A percentile compares a stretch with the other conserved stretches of the same genome.
These are phyloP conservation scores for Karalla daura DNA, from an alignment of 2,797 vertebrate genomes.

Conservation along the genomic window DNA sequence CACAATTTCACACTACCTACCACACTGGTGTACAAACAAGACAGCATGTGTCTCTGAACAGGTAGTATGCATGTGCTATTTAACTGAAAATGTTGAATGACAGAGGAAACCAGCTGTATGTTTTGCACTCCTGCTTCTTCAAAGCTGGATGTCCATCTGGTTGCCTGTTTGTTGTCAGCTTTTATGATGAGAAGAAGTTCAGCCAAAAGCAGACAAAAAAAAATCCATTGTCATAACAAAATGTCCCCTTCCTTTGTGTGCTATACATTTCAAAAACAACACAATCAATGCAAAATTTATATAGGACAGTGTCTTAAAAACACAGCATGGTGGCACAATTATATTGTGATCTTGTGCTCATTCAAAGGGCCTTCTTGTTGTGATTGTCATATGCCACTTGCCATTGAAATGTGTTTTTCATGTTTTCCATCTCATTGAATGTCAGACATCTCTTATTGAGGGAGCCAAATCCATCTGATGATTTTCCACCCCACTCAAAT, in stretches of 20 bases:
- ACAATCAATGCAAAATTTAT: slow-evolving; percentile 71
- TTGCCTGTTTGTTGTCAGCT: slow-evolving; percentile 38
- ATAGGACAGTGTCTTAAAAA: slow-evolving; percentile 70
- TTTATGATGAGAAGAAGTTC: slow-evolving; percentile 42
- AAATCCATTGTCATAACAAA: slow-evolving; percentile 33
- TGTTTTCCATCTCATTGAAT: slow-evolving; percentile 80
- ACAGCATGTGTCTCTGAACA: slow-evolving; percentile 49
- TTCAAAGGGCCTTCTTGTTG: slow-evolving; percentile 71
- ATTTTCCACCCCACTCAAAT: slow-evolving; percentile 79
- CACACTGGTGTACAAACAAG: slow-evolving; percentile 48
- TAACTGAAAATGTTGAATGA: slow-evolving; percentile 43
- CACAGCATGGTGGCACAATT: slow-evolving; percentile 64
- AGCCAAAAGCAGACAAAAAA: slow-evolving; percentile 26
- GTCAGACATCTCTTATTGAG: slow-evolving; percentile 81
- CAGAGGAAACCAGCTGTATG: slow-evolving; percentile 2
- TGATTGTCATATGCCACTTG: slow-evolving; percentile 84
- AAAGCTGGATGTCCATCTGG: slow-evolving; percentile 44
- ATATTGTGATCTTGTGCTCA: slow-evolving; percentile 72
- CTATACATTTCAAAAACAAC: slow-evolving; percentile 61
- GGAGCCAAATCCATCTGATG: slow-evolving; percentile 81
- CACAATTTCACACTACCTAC: slow-evolving; percentile 16
- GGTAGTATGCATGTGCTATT: slow-evolving; percentile 28
- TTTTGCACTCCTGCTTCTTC: slow-evolving; percentile 41
- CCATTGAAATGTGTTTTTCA: slow-evolving; percentile 78
- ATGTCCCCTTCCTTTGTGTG: slow-evolving; percentile 49